These are phyloP conservation scores for Zaprionus vittiger DNA, from an alignment of 1,140 invertebrate genomes.

Conservation along the genomic window DNA sequence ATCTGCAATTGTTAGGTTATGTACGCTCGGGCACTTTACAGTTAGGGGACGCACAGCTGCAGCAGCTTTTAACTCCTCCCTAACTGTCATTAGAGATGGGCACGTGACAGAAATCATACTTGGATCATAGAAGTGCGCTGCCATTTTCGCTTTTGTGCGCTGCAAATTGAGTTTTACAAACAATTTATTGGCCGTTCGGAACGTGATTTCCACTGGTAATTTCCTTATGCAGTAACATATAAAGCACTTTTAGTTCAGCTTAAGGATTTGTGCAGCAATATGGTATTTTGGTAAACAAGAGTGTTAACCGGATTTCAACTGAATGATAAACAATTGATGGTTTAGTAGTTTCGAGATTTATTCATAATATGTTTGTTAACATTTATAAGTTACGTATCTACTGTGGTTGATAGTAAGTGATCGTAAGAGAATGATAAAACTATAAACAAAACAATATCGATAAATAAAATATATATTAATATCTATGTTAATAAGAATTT, in stretches of 20 bases:
- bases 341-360: too few relatives aligned
- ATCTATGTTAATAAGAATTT: too few relatives aligned
- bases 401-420: too few relatives aligned
- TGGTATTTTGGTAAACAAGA: too few relatives aligned
- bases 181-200: conserved; percentile 25
- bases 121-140: conserved; percentile 5
- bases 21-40: conserved; percentile 17
- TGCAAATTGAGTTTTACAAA: conserved; percentile 21
- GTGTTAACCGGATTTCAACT: too few relatives aligned
- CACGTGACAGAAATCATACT: conserved; percentile 33
- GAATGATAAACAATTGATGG: too few relatives aligned
- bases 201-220: not conserved
- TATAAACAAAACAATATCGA: too few relatives aligned
- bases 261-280: not conserved
- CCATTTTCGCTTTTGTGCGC: conserved; percentile 13
- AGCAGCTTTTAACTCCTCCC: conserved; percentile 3
- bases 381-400: too few relatives aligned
- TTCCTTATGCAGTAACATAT: not conserved
- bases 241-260: not conserved
- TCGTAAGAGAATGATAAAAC: too few relatives aligned
- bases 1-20: conserved; percentile 29
- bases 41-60: conserved; percentile 23
- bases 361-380: too few relatives aligned
- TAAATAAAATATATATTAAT: too few relatives aligned
- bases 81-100: conserved; percentile 20